Base-by-base conservation (phyloP, 2,113 vertebrate genomes). In the Mirounga angustirostris region DNA sequence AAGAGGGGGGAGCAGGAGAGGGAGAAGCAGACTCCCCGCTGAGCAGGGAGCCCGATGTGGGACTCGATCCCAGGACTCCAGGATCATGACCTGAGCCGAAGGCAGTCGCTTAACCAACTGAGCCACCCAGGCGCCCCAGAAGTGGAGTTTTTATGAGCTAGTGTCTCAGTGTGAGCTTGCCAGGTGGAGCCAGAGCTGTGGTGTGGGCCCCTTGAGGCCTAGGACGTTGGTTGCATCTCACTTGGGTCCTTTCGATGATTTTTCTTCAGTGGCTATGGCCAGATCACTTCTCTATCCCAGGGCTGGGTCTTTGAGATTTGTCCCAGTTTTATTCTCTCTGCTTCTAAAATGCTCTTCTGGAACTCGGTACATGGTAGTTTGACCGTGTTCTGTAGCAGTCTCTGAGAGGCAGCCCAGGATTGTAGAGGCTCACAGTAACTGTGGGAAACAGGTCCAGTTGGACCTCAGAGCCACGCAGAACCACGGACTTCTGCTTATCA, bases 181-280 rank as follows among this genome's bases (percentile, higher is more conserved):
- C 46, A 33, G 33, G 18, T 21, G 73, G 81, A 50, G 43, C 16
- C 24, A 52, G 16, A 26, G 9, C 8, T 43, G 40, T 12, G 28
- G 18, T 5, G 0, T 13, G 12, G 24, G 8, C 3, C 16, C 14
- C 40, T 22, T 22, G 19, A 7, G 4, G 5, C n/a, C 36, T 74
- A 26, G 30, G 56, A n/a, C 16, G 14, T 19, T 24, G n/a, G 28
- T 43, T 10, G 13, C 19, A 21, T 52, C 33, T 21, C 36, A 43
- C 18, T 61, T 21, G 24, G 15, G 24, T 50, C 76, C 56, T 50
- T 76, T n/a, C n/a, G 15, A 30, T 15, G 33, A 26, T 52, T 15
- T 65, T 65, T 61, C 33, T 59, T 43, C 11, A 50, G 12, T 50
- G n/a, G 46, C 22, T 16, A 40, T 30, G 40, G 24, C 10, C 30